phyloP scores from a whole-genome alignment of 2,113 vertebrate species.

The Microtus ochrogaster region DNA sequence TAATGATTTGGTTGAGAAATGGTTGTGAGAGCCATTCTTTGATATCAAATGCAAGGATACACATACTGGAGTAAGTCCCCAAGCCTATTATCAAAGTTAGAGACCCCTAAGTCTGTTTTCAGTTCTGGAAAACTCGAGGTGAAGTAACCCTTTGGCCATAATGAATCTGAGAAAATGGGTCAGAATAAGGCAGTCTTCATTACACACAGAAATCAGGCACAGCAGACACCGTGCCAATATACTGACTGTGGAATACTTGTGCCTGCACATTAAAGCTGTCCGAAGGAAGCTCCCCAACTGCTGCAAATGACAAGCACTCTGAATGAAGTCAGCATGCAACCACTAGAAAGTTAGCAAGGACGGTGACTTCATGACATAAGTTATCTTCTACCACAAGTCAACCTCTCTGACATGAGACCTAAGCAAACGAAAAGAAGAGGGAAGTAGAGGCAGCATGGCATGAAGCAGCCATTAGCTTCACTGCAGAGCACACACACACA shows the following conservation, averaged over 20 bases:
- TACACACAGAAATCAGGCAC: not conserved
- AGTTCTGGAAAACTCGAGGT: not conserved
- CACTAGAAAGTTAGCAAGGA: not conserved
- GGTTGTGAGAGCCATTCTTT: not conserved
- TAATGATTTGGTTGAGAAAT: not conserved
- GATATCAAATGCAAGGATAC: not conserved
- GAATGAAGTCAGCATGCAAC: not conserved
- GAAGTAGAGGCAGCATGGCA: not conserved
- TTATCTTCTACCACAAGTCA: not conserved
- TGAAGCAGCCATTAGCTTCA: not conserved
- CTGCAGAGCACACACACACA: not conserved
- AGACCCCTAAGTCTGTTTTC: not conserved
- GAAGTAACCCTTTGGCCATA: slow-evolving; percentile 15
- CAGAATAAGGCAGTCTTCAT: not conserved
- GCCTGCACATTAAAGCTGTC: not conserved
- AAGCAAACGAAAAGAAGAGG: not conserved
- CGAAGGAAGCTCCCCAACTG: not conserved
- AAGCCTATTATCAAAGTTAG: not conserved
- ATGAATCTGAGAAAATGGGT: not conserved
- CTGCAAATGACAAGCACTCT: not conserved
- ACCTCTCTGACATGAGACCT: not conserved
- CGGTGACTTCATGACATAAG: not conserved
- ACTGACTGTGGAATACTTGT: not conserved
- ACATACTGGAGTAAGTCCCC: not conserved
- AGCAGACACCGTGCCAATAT: accelerated